Evolutionary conservation across 2,888 invertebrate species (phyloP).

Genomic region (Toxonevra muliebris): DNA sequence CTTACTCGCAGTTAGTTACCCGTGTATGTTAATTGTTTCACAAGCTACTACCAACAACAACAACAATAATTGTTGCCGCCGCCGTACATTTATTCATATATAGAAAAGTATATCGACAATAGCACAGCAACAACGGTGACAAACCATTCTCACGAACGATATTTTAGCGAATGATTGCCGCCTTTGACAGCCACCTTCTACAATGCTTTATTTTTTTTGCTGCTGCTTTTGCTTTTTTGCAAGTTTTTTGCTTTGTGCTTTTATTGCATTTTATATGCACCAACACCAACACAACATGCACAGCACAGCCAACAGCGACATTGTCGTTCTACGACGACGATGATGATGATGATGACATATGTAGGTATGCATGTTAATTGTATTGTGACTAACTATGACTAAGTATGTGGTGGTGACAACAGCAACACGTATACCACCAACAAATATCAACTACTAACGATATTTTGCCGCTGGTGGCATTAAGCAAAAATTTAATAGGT

Average conservation of each 20-base stretch:
- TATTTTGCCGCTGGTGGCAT: background rate
- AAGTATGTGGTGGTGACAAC: background rate
- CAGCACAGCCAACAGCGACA: constrained; percentile 24
- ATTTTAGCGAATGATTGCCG: constrained; percentile 48
- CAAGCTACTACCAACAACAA: no score
- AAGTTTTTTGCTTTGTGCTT: background rate
- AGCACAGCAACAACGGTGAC: background rate
- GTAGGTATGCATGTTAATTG: background rate
- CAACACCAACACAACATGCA: constrained; percentile 2
- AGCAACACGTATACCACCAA: background rate
- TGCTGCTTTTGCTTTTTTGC: constrained; percentile 16
- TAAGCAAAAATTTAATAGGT: background rate
- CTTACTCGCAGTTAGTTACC: no score
- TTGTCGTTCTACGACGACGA: background rate
- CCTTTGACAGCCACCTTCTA: constrained; percentile 46
- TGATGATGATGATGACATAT: background rate
- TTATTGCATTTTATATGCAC: background rate
- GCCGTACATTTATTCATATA: no score
- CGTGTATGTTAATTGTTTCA: no score
- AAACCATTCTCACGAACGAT: constrained; percentile 46
- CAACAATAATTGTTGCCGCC: no score
- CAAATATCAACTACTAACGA: background rate
- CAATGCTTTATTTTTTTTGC: constrained; percentile 40
- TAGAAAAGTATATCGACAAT: background rate
- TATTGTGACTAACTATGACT: background rate